Conservation (phyloP, 2,113 vertebrate species). For the Daboia siamensis region DNA sequence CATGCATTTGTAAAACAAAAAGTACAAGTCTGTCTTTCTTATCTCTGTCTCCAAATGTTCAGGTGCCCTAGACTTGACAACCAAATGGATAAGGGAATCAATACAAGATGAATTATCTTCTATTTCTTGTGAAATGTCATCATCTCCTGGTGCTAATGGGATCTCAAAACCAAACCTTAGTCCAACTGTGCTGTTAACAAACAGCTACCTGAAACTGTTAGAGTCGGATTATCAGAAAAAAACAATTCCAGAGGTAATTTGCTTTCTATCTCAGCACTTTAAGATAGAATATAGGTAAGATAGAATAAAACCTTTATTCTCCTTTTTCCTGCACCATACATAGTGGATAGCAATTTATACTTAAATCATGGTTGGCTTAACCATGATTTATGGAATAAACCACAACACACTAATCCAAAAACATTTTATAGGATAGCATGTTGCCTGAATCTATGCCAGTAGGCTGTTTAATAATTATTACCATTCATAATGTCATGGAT, state of each 20-base stretch:
- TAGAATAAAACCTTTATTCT: background rate
- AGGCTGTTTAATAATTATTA: background rate
- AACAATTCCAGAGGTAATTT: constrained; percentile 83
- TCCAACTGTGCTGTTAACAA: constrained; percentile 82
- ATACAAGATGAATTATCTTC: constrained; percentile 78
- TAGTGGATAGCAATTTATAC: background rate
- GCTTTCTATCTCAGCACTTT: background rate
- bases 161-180: constrained; percentile 69
- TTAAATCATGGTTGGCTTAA: background rate
- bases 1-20: background rate
- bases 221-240: constrained; percentile 77
- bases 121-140: constrained; percentile 54
- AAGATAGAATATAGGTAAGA: too few species aligned
- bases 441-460: background rate
- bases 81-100: constrained; percentile 84
- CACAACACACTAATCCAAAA: background rate
- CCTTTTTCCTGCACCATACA: background rate
- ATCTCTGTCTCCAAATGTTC: constrained; percentile 27
- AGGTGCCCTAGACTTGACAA: constrained; percentile 87
- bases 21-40: background rate
- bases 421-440: background rate
- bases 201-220: constrained; percentile 82
- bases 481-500: background rate
- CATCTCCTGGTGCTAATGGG: constrained; percentile 58
- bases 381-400: background rate